These are phyloP conservation scores for Anas platyrhynchos DNA, from an alignment of 2,113 vertebrate species.

Conservation along the genomic window DNA sequence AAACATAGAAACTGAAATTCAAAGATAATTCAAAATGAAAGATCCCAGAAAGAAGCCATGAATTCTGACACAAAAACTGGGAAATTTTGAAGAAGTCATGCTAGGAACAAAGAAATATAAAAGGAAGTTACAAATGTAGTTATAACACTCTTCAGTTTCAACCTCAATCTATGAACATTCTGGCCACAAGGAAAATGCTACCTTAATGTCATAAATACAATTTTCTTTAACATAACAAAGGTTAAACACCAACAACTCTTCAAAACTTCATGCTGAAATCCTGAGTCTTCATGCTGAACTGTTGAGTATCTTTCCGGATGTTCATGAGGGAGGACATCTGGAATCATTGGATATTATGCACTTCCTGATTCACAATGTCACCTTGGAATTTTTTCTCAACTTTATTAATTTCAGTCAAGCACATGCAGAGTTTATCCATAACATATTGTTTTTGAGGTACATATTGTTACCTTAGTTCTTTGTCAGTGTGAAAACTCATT, in stretches of 20 bases:
- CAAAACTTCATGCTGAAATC: neutral
- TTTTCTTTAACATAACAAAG: neutral
- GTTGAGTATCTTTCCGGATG: neutral
- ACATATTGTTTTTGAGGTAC: neutral
- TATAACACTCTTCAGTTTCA: neutral
- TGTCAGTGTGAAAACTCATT: neutral
- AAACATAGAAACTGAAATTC: neutral
- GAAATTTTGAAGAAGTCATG: neutral
- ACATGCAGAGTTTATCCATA: neutral
- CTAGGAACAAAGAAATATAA: neutral
- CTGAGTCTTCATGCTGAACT: neutral
- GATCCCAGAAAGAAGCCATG: neutral
- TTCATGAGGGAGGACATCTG: neutral
- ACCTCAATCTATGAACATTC: neutral
- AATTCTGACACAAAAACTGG: neutral
- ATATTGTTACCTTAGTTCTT: neutral
- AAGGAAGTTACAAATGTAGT: neutral
- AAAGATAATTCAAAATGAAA: neutral
- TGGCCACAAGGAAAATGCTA: neutral
- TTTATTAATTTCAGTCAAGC: neutral
- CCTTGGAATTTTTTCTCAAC: neutral
- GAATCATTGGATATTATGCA: neutral
- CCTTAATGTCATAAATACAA: neutral
- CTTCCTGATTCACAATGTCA: neutral
- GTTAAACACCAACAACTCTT: neutral